Conservation (phyloP, 2,797 vertebrate species). For the Gorsachius magnificus region DNA sequence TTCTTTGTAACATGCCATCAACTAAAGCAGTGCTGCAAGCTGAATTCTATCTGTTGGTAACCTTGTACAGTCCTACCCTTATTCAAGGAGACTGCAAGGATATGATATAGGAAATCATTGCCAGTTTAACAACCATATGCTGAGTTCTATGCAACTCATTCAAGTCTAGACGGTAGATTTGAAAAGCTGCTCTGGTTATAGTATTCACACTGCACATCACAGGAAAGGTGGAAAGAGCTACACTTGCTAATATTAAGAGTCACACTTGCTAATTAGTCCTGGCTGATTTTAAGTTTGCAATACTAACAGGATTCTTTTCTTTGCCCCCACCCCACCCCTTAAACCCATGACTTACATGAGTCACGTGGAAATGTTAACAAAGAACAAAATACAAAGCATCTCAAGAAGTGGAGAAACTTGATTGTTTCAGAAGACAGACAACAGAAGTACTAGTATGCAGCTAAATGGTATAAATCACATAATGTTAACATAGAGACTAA, state of each 20-base stretch:
- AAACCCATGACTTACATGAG: neutral
- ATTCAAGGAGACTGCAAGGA: neutral
- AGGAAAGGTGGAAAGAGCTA: neutral
- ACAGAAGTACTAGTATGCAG: neutral
- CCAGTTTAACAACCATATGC: neutral
- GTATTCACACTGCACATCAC: neutral
- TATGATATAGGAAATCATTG: neutral
- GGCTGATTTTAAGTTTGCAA: neutral
- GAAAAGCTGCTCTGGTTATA: neutral
- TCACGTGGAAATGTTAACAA: neutral
- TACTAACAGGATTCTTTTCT: neutral
- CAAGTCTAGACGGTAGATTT: neutral
- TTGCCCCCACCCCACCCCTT: rapidly evolving
- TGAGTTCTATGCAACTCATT: neutral
- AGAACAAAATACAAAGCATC: neutral
- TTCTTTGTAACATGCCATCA: neutral
- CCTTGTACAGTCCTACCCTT: neutral
- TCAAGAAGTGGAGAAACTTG: neutral
- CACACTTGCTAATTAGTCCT: neutral
- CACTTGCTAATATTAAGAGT: neutral
- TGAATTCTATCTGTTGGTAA: neutral
- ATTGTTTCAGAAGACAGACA: neutral
- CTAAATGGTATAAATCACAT: neutral
- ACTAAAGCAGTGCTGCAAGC: neutral
- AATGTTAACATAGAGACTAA: neutral